Percentiles rank a stretch among this genome's conserved stretches.
These are phyloP conservation scores for Sylvietta virens DNA, from an alignment of 2,113 vertebrate genomes.

Conservation along the genomic window DNA sequence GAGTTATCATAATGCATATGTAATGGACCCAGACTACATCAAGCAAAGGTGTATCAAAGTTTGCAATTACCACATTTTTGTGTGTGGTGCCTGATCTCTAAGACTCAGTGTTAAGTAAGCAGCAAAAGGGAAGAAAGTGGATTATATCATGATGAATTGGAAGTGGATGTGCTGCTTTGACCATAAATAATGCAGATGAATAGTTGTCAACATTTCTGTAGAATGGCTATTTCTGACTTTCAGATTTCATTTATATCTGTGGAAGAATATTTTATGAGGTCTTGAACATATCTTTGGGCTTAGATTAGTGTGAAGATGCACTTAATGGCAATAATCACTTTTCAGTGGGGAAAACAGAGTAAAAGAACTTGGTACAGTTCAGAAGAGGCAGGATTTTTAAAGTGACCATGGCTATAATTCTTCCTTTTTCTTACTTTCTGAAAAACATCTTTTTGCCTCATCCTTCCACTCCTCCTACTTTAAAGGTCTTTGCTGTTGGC, in stretches of 20 bases:
- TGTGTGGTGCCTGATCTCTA: background rate
- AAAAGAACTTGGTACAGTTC: background rate
- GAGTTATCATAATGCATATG: background rate
- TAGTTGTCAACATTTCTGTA: background rate
- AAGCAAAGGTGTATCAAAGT: background rate
- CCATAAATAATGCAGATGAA: background rate
- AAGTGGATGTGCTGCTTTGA: background rate
- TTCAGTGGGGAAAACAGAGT: background rate
- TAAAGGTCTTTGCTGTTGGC: background rate
- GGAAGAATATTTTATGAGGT: background rate
- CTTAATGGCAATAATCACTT: background rate
- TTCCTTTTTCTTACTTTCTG: background rate
- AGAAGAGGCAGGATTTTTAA: background rate
- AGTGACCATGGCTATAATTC: background rate
- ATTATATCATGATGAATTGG: background rate
- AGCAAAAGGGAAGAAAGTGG: background rate
- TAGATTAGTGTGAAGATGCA: background rate
- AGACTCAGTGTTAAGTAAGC: background rate
- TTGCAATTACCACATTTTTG: background rate
- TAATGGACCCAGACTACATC: background rate
- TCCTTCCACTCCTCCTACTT: background rate
- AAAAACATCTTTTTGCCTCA: background rate
- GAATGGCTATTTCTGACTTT: background rate
- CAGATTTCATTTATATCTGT: background rate
- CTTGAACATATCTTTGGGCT: background rate